Percentiles rank a stretch among this genome's conserved stretches.
phyloP scores from a whole-genome alignment of 2,113 vertebrate genomes.

The Taurulus bubalis region DNA sequence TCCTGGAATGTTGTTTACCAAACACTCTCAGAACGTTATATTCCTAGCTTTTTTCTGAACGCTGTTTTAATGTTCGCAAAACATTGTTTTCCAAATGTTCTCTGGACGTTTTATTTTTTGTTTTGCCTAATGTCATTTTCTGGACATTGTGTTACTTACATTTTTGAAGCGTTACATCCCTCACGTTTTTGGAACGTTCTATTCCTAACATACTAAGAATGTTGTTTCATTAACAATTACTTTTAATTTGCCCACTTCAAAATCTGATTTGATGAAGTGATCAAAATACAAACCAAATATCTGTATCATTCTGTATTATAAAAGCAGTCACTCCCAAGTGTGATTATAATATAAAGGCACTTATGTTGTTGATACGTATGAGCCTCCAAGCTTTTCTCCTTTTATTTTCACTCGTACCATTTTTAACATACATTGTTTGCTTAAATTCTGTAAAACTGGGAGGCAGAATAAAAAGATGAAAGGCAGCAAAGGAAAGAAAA shows the following conservation, averaged over 20 bases:
- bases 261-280: background rate
- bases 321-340: background rate
- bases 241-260: background rate
- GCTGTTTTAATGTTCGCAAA: background rate
- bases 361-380: slow-evolving; percentile 10
- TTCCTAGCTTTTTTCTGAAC: too few species aligned
- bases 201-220: background rate
- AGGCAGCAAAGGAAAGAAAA: slow-evolving; percentile 72
- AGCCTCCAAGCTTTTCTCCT: slow-evolving; percentile 14
- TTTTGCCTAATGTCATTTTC: background rate
- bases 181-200: background rate
- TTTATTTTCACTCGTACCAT: background rate
- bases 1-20: too few species aligned
- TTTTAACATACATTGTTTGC: slow-evolving; percentile 63
- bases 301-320: background rate
- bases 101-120: background rate
- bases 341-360: background rate
- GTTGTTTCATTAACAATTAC: background rate
- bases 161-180: background rate
- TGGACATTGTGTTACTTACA: background rate
- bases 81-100: background rate
- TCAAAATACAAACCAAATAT: background rate
- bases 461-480: slow-evolving; percentile 68
- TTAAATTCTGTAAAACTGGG: slow-evolving; percentile 72
- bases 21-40: too few species aligned